These are phyloP conservation scores for Phyllopteryx taeniolatus DNA, from an alignment of 2,113 vertebrate genomes.

Conservation along the genomic window DNA sequence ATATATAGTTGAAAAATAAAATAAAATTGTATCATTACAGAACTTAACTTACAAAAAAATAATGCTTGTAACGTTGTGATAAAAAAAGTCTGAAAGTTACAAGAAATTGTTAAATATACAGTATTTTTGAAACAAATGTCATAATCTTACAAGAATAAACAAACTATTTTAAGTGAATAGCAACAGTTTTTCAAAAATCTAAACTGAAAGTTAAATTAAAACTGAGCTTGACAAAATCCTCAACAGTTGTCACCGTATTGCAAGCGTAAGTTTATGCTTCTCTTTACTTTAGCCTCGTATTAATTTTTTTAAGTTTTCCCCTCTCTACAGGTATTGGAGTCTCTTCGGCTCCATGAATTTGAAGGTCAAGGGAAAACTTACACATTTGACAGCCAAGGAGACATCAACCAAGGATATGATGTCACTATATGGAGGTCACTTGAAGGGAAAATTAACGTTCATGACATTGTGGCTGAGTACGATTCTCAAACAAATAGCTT, in stretches of 20 bases:
- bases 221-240: background rate
- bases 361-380: conserved; percentile 57
- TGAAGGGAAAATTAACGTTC: conserved; percentile 52
- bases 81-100: background rate
- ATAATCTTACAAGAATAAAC: background rate
- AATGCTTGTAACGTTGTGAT: background rate
- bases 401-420: conserved; percentile 80
- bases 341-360: conserved; percentile 69
- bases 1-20: background rate
- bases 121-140: too few species aligned
- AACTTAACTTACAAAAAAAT: background rate
- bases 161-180: background rate
- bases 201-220: background rate
- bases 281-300: background rate
- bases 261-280: background rate
- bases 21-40: background rate
- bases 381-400: conserved; percentile 76
- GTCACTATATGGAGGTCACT: conserved; percentile 77
- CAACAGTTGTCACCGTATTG: background rate
- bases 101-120: background rate
- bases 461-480: conserved; percentile 76
- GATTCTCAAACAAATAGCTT: conserved; percentile 68
- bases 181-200: background rate
- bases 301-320: background rate
- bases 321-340: conserved; percentile 72